Percentiles rank a stretch among this genome's conserved stretches.
Evolutionary conservation across 2,888 invertebrate species (phyloP).

Genomic region (Argynnis bischoffii): DNA sequence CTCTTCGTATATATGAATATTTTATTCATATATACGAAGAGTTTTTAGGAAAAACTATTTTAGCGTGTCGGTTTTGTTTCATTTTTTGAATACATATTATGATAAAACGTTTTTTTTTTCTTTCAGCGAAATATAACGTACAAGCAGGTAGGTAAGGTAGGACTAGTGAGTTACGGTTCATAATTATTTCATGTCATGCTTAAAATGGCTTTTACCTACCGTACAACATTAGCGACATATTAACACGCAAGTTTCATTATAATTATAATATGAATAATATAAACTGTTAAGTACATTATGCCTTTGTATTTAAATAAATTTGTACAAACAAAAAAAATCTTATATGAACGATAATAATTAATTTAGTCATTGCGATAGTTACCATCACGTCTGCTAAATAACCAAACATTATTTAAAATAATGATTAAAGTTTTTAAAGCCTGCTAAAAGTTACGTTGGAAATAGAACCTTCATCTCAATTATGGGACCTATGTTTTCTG

Average conservation of each 20-base stretch:
- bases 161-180: constrained; percentile 21
- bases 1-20: too few relatives aligned
- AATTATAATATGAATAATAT: constrained; percentile 24
- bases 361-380: too few relatives aligned
- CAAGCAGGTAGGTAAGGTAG: constrained; percentile 3
- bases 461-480: too few relatives aligned
- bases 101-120: not conserved
- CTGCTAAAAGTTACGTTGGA: too few relatives aligned
- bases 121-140: constrained; percentile 2
- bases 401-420: too few relatives aligned
- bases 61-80: constrained; percentile 1
- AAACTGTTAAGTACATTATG: not conserved
- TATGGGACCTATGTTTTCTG: too few relatives aligned
- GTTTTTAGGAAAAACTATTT: not conserved
- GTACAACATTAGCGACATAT: constrained; percentile 27
- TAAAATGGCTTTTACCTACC: constrained; percentile 29
- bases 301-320: too few relatives aligned
- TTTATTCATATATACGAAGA: not conserved
- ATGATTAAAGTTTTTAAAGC: too few relatives aligned
- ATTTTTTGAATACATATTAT: not conserved
- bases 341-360: too few relatives aligned
- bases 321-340: too few relatives aligned
- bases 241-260: constrained; percentile 36
- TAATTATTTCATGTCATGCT: constrained; percentile 37
- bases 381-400: too few relatives aligned